Percentiles rank a stretch among this genome's conserved stretches.
Conservation (phyloP, 1,140 invertebrate genomes). For the Neodiprion pinetum region DNA sequence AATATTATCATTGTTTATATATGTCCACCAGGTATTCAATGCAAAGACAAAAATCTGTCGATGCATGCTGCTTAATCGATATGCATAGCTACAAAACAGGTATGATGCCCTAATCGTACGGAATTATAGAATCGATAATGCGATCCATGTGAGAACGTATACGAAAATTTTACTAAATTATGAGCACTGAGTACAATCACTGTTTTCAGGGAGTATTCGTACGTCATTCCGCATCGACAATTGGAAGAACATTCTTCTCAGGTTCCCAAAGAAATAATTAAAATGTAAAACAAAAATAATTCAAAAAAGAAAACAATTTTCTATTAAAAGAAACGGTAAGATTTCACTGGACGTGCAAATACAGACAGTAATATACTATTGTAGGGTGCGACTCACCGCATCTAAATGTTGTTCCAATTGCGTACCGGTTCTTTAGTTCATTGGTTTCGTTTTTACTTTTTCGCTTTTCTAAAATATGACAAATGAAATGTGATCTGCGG, state of each 20-base stretch:
- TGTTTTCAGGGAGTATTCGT: slow-evolving; percentile 26
- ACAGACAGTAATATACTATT: slow-evolving; percentile 19
- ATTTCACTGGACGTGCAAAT: slow-evolving; percentile 27
- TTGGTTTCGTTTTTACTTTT: slow-evolving; percentile 63
- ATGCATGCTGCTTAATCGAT: no score
- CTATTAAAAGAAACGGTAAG: background rate
- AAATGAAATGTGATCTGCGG: slow-evolving; percentile 57
- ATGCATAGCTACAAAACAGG: no score
- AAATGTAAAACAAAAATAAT: slow-evolving; percentile 40
- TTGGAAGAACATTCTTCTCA: slow-evolving; percentile 62
- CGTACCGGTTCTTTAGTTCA: slow-evolving; percentile 58
- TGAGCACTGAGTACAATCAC: slow-evolving; percentile 21
- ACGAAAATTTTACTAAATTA: slow-evolving; percentile 22
- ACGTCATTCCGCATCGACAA: slow-evolving; percentile 61
- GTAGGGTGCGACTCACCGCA: slow-evolving; percentile 60
- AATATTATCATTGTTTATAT: no score
- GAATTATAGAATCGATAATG: background rate
- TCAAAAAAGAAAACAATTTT: slow-evolving; percentile 31
- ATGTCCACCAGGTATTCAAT: no score
- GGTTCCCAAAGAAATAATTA: slow-evolving; percentile 42
- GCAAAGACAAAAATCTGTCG: no score
- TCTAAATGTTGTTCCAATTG: slow-evolving; percentile 66
- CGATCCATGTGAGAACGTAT: background rate
- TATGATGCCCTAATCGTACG: background rate
- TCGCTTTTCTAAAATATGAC: slow-evolving; percentile 65